Conservation (phyloP, 2,888 invertebrate species). For the Acleris literana region DNA sequence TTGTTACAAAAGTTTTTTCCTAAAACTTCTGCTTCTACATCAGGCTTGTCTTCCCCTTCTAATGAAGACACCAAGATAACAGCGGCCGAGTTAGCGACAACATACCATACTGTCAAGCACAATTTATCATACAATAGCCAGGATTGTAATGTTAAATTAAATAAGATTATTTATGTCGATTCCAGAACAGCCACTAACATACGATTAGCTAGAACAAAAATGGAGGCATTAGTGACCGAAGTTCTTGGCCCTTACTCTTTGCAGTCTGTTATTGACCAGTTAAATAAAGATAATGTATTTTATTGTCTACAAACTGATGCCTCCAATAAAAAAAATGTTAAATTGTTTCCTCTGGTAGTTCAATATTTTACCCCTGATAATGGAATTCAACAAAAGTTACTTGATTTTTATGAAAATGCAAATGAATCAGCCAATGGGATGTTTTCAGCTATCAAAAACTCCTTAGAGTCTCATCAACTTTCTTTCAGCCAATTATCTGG, state of each 20-base stretch:
- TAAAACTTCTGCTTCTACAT: slow-evolving; percentile 29
- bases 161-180: slow-evolving; percentile 43
- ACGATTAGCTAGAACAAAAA: slow-evolving; percentile 45
- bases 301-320: slow-evolving; percentile 46
- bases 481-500: slow-evolving; percentile 47
- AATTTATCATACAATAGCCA: slow-evolving; percentile 45
- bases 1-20: slow-evolving; percentile 21
- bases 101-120: slow-evolving; percentile 49
- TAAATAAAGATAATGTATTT: slow-evolving; percentile 43
- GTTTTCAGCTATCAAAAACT: slow-evolving; percentile 41
- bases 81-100: slow-evolving; percentile 40
- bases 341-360: slow-evolving; percentile 45
- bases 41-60: slow-evolving; percentile 17
- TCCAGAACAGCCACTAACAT: slow-evolving; percentile 41
- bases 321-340: slow-evolving; percentile 45
- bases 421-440: slow-evolving; percentile 46
- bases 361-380: slow-evolving; percentile 44
- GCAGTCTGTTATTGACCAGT: slow-evolving; percentile 40
- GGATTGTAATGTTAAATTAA: slow-evolving; percentile 45
- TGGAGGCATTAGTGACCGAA: slow-evolving; percentile 45
- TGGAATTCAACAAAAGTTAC: slow-evolving; percentile 43
- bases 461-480: slow-evolving; percentile 15
- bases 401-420: slow-evolving; percentile 47
- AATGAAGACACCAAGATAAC: slow-evolving; percentile 11
- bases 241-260: slow-evolving; percentile 43